phyloP scores from a whole-genome alignment of 1,140 invertebrate species.

The Alviniconcha marisindica region DNA sequence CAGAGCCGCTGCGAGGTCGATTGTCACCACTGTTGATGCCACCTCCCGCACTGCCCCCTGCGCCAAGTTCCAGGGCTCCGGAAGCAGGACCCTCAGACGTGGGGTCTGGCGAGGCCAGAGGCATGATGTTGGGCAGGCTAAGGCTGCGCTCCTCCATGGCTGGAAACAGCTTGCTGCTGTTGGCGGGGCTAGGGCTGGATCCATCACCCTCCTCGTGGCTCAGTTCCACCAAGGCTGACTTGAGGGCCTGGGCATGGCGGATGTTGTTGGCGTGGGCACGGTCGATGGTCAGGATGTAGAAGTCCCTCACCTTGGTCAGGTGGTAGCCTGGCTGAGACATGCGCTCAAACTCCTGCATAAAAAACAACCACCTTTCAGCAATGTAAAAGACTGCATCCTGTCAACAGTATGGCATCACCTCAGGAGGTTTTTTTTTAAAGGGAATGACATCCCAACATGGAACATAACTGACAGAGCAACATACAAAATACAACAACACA shows the following conservation, averaged over 20 bases:
- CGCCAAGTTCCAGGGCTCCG: background rate
- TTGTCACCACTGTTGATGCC: slow-evolving; percentile 15
- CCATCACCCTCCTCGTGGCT: slow-evolving; percentile 48
- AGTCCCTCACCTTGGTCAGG: slow-evolving; percentile 79
- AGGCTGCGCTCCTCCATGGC: slow-evolving; percentile 52
- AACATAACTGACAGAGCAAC: too few species aligned
- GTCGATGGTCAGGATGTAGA: slow-evolving; percentile 81
- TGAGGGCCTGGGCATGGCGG: slow-evolving; percentile 52
- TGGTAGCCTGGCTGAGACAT: slow-evolving; percentile 81
- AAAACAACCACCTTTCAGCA: too few species aligned
- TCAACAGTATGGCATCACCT: too few species aligned
- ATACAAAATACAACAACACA: too few species aligned
- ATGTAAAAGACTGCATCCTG: too few species aligned
- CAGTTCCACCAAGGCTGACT: slow-evolving; percentile 54
- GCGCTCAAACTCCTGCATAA: slow-evolving; percentile 80
- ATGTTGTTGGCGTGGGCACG: slow-evolving; percentile 47
- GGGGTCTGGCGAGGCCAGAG: background rate
- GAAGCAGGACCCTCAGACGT: background rate
- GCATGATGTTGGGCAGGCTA: slow-evolving; percentile 48
- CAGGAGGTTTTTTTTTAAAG: too few species aligned
- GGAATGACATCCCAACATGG: too few species aligned
- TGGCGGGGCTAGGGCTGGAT: slow-evolving; percentile 39
- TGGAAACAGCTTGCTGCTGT: slow-evolving; percentile 45
- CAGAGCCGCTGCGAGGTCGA: slow-evolving; percentile 45
- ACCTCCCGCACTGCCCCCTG: slow-evolving; percentile 10